phyloP scores from a whole-genome alignment of 1,140 invertebrate genomes.

The Linepithema humile region DNA sequence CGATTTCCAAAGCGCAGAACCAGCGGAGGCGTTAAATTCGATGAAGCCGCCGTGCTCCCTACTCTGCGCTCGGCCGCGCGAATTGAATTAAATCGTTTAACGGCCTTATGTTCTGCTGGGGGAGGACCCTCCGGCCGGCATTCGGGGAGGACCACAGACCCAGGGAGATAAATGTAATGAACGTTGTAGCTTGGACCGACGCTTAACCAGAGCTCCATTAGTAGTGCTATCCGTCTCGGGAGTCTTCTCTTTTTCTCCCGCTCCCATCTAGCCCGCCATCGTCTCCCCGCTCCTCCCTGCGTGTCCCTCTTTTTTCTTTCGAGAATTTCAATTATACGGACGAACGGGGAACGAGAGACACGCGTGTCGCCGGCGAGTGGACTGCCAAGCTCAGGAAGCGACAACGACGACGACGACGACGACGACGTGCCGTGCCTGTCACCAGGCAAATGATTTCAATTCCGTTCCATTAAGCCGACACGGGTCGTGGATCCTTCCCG shows the following conservation, averaged over 20 bases:
- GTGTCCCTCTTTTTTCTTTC: conserved; percentile 49
- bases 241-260: conserved; percentile 56
- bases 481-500: conserved; percentile 44
- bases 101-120: conserved; percentile 81
- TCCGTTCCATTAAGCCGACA: conserved; percentile 72
- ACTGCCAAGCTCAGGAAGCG: conserved; percentile 70
- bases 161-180: conserved; percentile 82
- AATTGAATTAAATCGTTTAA: conserved; percentile 85
- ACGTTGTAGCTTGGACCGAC: conserved; percentile 79
- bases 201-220: conserved; percentile 78
- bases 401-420: conserved; percentile 9
- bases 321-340: conserved; percentile 71
- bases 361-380: conserved; percentile 50
- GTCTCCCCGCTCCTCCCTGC: not conserved
- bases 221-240: conserved; percentile 69
- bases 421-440: conserved; percentile 68
- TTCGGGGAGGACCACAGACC: conserved; percentile 79
- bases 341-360: not conserved
- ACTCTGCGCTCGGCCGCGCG: conserved; percentile 56
- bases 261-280: not conserved
- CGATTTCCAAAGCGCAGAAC: conserved; percentile 69
- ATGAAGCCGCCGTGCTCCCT: conserved; percentile 59
- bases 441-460: conserved; percentile 73
- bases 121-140: conserved; percentile 77
- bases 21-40: conserved; percentile 80